Evolutionary conservation across 2,888 invertebrate genomes (phyloP).

Genomic region (Epistrophe grossulariae): DNA sequence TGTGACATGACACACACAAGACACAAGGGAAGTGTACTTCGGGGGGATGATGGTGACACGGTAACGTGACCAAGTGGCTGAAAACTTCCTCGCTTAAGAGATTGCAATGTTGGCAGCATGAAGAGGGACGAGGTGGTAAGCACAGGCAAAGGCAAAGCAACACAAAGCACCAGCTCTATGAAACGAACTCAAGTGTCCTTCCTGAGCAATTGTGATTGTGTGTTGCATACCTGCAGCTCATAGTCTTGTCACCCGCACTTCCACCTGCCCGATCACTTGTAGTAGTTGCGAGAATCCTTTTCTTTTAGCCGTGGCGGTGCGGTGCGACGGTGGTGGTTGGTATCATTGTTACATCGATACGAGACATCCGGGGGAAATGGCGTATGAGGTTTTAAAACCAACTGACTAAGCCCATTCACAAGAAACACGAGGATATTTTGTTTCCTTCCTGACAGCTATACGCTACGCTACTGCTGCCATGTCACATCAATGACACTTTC

Average conservation of each 20-base stretch:
- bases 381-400: conserved; percentile 63
- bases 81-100: conserved; percentile 64
- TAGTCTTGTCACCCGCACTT: conserved; percentile 64
- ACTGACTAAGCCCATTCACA: conserved; percentile 62
- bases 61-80: conserved; percentile 76
- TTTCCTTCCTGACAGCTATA: conserved; percentile 68
- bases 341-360: conserved; percentile 76
- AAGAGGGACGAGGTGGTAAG: background rate
- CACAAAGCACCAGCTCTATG: conserved; percentile 49
- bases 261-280: conserved; percentile 54
- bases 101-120: conserved; percentile 40
- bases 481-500: conserved; percentile 67
- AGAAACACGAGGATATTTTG: conserved; percentile 73
- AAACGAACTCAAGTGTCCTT: conserved; percentile 66
- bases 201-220: conserved; percentile 48
- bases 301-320: conserved; percentile 33
- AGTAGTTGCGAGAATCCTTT: conserved; percentile 34
- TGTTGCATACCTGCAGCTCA: conserved; percentile 64
- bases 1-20: conserved; percentile 52
- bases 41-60: conserved; percentile 61
- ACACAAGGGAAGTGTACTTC: conserved; percentile 22
- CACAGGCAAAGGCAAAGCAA: conserved; percentile 29
- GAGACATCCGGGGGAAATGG: conserved; percentile 75
- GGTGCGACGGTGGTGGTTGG: conserved; percentile 38
- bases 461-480: conserved; percentile 33